Percentiles rank a stretch among this genome's conserved stretches.
Conservation (phyloP, 1,140 invertebrate species). For the Drosophila kepulauana region DNA sequence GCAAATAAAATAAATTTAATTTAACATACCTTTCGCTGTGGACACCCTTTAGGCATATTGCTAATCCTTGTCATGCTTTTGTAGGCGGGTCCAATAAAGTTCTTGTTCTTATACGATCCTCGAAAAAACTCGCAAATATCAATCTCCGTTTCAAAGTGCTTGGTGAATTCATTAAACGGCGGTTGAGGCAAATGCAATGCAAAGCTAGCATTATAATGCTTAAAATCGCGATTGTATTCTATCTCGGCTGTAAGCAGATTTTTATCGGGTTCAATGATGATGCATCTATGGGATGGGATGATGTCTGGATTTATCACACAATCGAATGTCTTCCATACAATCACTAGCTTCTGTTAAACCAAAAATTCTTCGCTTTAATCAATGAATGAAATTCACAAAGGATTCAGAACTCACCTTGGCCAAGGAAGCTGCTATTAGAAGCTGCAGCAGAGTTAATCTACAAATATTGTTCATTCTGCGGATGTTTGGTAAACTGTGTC, state of each 20-base stretch:
- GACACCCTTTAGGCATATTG: constrained; percentile 31
- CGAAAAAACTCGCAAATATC: neutral
- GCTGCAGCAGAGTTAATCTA: neutral
- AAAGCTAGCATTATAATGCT: neutral
- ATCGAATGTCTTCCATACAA: constrained; percentile 12
- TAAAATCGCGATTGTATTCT: neutral
- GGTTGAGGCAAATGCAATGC: neutral
- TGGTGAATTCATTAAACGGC: neutral
- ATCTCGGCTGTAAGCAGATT: neutral
- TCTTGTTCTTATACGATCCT: neutral
- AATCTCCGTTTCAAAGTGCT: neutral
- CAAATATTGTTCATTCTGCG: constrained; percentile 5
- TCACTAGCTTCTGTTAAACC: neutral
- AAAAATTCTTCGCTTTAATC: neutral
- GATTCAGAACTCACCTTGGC: constrained; percentile 18
- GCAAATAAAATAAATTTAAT: too few species aligned
- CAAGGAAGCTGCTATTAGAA: neutral
- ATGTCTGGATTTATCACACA: neutral
- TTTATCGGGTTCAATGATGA: neutral
- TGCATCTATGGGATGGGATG: neutral
- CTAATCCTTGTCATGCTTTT: neutral
- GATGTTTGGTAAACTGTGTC: neutral
- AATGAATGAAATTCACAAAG: neutral
- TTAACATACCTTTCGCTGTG: constrained; percentile 32
- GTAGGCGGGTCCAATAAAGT: neutral